Evolutionary conservation across 1,140 invertebrate genomes (phyloP).

Genomic region (Parasteatoda tepidariorum): DNA sequence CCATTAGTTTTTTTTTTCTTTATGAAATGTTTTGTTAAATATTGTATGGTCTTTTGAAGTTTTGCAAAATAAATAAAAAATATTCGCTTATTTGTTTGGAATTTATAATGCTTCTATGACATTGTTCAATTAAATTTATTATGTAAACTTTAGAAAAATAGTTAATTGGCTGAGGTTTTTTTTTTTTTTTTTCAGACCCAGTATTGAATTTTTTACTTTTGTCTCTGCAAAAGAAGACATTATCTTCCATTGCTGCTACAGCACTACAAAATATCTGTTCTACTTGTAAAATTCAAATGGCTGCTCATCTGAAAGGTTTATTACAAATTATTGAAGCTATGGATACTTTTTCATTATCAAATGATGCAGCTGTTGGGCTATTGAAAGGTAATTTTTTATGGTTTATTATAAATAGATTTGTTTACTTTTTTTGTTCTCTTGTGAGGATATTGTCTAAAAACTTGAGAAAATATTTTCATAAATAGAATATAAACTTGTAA

Average conservation of each 20-base stretch:
- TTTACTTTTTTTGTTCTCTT: not conserved
- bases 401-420: not conserved
- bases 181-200: constrained; percentile 73
- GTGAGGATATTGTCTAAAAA: not conserved
- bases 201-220: constrained; percentile 82
- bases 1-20: no score
- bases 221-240: constrained; percentile 78
- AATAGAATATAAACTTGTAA: no score
- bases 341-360: constrained; percentile 83
- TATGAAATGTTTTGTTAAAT: no score
- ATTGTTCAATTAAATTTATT: no score
- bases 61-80: no score
- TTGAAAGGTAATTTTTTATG: constrained; percentile 76
- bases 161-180: no score
- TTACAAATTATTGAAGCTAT: constrained; percentile 82
- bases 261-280: constrained; percentile 78
- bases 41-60: no score
- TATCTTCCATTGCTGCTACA: constrained; percentile 81
- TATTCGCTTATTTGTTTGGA: no score
- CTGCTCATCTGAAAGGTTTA: constrained; percentile 82
- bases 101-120: no score
- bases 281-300: constrained; percentile 83
- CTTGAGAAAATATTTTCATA: no score
- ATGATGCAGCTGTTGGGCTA: constrained; percentile 83
- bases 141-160: no score